Percentiles rank a stretch among this genome's conserved stretches.
Evolutionary conservation across 1,140 invertebrate genomes (phyloP).

Genomic region (Latrodectus geometricus): DNA sequence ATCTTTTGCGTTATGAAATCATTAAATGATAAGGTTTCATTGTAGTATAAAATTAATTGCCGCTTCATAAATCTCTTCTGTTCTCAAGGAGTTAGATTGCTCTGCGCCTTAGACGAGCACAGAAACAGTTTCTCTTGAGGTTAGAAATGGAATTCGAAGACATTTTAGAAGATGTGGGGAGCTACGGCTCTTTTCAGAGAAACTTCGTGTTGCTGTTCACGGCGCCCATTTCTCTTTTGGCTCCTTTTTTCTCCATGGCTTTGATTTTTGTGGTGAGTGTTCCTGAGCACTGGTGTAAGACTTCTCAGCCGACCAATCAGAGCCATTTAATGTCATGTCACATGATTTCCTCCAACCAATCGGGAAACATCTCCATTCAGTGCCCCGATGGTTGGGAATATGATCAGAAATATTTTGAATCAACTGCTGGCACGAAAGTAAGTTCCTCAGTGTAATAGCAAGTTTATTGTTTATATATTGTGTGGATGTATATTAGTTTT

Average conservation of each 20-base stretch:
- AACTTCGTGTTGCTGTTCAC: conserved; percentile 62
- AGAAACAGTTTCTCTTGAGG: too few relatives aligned
- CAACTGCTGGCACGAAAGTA: conserved; percentile 22
- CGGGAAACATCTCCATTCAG: neutral
- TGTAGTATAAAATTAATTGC: too few relatives aligned
- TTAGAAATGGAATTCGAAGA: conserved; percentile 73
- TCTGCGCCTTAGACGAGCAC: too few relatives aligned
- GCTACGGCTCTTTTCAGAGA: conserved; percentile 74
- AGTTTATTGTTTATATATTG: too few relatives aligned
- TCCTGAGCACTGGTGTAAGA: conserved; percentile 74
- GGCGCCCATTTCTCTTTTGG: conserved; percentile 33
- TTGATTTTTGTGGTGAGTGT: conserved; percentile 71
- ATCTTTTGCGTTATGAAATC: too few relatives aligned
- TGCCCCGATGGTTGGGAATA: conserved; percentile 30
- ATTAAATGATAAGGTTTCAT: too few relatives aligned
- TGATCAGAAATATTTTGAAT: conserved; percentile 1
- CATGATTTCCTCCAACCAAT: neutral
- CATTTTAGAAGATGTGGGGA: conserved; percentile 73
- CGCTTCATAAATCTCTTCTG: too few relatives aligned
- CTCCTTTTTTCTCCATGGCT: conserved; percentile 67
- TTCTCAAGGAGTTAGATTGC: too few relatives aligned
- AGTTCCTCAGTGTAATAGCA: too few relatives aligned
- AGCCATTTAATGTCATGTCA: conserved; percentile 66
- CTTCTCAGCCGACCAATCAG: conserved; percentile 70
- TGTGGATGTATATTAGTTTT: too few relatives aligned